Base-by-base conservation (phyloP, 2,113 vertebrate species). In the Hepsetus odoe region DNA sequence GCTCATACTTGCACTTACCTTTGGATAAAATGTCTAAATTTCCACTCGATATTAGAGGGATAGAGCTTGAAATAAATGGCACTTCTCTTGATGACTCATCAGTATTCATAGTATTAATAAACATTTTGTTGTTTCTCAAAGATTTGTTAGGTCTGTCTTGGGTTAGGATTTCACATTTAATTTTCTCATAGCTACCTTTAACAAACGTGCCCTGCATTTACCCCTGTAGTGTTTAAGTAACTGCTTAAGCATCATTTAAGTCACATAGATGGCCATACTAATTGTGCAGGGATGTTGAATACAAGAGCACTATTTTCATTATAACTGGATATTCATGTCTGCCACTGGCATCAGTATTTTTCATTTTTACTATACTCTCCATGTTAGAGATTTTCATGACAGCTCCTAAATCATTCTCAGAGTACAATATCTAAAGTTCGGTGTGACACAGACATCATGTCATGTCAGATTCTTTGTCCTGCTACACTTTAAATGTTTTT, bases 1-100 rank as follows among this genome's bases (percentile, higher is more conserved):
- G 46, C 18, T 49, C 18, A 76, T 56, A 61, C 82, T 13, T 69
- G 65, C 53, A 58, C 22, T 55, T 55, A 7, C n/a, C 8, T 22
- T 10, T 22, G 51, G 8, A 20, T 55, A 22, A 55, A 55, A 24
- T n/a, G n/a, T 5, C n/a, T 55, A 24, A 10, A 55, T 10, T 55
- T 24, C 8, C 51, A 22, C n/a, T 55, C 10, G 20, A 24, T n/a
- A 20, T 49, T 49, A 49, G 18, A 51, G 11, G 8, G n/a, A 24
- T 24, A 55, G 3, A 4, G 51, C 51, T 55, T 22, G 49, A 49
- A 49, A 49, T 49, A 20, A 49, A 49, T 49, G 46, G 16, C 20
- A 53, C n/a, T 53, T 1, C 4, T 53, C 5, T 20, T 4, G 6
- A 53, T 8, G 20, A 14, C 9, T 2, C 44, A 46, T 4, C 9